These are phyloP conservation scores for Drosophila ustulata DNA, from an alignment of 2,888 invertebrate genomes.

Conservation along the genomic window DNA sequence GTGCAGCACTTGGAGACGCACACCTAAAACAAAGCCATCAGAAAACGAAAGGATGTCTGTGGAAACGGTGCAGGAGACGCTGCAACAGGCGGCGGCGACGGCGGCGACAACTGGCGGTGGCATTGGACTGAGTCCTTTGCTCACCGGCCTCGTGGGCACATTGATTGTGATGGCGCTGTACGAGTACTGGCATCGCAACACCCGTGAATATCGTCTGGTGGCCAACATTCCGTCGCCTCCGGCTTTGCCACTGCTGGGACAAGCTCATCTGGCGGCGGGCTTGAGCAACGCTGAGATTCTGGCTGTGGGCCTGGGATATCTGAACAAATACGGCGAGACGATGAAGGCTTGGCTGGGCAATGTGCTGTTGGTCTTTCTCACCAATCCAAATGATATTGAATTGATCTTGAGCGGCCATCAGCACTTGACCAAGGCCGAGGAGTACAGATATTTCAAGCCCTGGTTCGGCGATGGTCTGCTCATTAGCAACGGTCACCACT, in stretches of 20 bases:
- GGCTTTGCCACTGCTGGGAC: slow-evolving; percentile 89
- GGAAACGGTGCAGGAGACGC: slow-evolving; percentile 73
- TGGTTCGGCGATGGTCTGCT: slow-evolving; percentile 93
- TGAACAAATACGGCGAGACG: slow-evolving; percentile 87
- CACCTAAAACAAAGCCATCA: not conserved
- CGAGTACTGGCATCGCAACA: slow-evolving; percentile 85
- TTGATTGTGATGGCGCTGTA: slow-evolving; percentile 67
- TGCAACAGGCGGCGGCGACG: slow-evolving; percentile 55
- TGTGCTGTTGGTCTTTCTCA: slow-evolving; percentile 88
- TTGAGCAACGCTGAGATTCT: slow-evolving; percentile 86
- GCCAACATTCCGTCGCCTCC: slow-evolving; percentile 89
- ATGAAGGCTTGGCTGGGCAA: slow-evolving; percentile 92
- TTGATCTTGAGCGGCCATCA: slow-evolving; percentile 90
- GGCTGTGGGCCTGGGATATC: slow-evolving; percentile 64
- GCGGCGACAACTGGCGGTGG: slow-evolving; percentile 45
- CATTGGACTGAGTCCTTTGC: slow-evolving; percentile 65
- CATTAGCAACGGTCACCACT: slow-evolving; percentile 91
- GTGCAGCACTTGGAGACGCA: slow-evolving; percentile 29
- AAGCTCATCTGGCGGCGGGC: slow-evolving; percentile 88
- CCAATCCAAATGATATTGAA: slow-evolving; percentile 90
- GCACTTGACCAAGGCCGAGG: slow-evolving; percentile 91
- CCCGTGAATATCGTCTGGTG: slow-evolving; percentile 87
- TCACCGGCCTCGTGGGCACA: slow-evolving; percentile 73
- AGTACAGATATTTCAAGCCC: slow-evolving; percentile 91
- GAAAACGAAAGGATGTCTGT: slow-evolving; percentile 61